These are phyloP conservation scores for Nasonia longicornis DNA, from an alignment of 1,140 invertebrate species.

Conservation along the genomic window DNA sequence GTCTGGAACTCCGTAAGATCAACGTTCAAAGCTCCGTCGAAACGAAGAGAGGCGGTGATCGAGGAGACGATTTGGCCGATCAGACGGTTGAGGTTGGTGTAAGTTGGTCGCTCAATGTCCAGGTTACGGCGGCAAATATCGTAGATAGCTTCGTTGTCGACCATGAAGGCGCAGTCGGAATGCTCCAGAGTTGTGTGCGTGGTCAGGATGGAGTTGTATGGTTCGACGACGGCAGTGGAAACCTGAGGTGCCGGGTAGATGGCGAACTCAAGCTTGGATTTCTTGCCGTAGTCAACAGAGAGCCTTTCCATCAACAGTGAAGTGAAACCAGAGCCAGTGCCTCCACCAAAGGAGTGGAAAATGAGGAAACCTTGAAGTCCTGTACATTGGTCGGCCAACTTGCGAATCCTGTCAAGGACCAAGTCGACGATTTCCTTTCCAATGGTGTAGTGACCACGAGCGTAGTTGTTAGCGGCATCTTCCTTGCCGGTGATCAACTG, in stretches of 20 bases:
- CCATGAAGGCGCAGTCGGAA: conserved; percentile 77
- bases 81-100: conserved; percentile 76
- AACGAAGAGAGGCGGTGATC: conserved; percentile 72
- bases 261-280: conserved; percentile 76
- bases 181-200: conserved; percentile 80
- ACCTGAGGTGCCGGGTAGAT: conserved; percentile 83
- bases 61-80: conserved; percentile 76
- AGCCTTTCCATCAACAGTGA: conserved; percentile 78
- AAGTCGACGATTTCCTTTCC: conserved; percentile 78
- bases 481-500: conserved; percentile 73
- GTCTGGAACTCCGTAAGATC: conserved; percentile 75
- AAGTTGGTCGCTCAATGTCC: conserved; percentile 73
- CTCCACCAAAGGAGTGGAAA: conserved; percentile 81
- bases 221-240: conserved; percentile 78
- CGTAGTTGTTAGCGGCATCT: conserved; percentile 51
- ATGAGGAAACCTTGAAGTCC: conserved; percentile 78
- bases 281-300: conserved; percentile 78
- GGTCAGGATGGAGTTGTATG: conserved; percentile 72
- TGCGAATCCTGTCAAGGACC: conserved; percentile 73
- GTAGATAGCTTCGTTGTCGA: conserved; percentile 80
- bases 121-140: conserved; percentile 77
- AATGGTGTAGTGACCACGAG: conserved; percentile 73
- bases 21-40: conserved; percentile 56
- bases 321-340: conserved; percentile 79
- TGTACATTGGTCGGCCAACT: conserved; percentile 72